phyloP scores from a whole-genome alignment of 2,888 invertebrate species.

The Yponomeuta plumbellus region DNA sequence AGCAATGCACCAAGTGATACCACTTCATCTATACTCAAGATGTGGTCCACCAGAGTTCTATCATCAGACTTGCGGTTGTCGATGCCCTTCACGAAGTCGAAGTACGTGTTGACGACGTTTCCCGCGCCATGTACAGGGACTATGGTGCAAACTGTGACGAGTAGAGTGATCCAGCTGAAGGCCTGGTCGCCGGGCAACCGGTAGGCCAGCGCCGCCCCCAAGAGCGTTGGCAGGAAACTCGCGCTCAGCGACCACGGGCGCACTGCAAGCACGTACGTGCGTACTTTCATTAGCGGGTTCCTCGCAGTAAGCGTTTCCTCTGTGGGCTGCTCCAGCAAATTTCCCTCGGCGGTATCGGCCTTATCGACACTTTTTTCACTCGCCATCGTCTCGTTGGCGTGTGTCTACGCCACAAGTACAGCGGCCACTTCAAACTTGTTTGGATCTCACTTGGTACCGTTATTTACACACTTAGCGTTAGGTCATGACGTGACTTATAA shows the following conservation, averaged over 20 bases:
- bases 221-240: conserved; percentile 91
- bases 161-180: conserved; percentile 86
- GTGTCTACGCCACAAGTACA: background rate
- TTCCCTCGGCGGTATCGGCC: conserved; percentile 53
- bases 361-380: conserved; percentile 39
- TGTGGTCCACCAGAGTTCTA: conserved; percentile 94
- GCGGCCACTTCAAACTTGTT: background rate
- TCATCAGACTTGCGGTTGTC: conserved; percentile 96
- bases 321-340: conserved; percentile 62
- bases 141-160: conserved; percentile 90
- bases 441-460: background rate
- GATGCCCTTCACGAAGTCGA: conserved; percentile 95
- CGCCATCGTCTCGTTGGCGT: background rate
- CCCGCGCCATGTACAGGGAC: conserved; percentile 96
- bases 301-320: conserved; percentile 47
- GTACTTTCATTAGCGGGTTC: conserved; percentile 87
- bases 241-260: conserved; percentile 96
- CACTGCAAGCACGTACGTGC: conserved; percentile 91
- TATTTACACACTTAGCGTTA: background rate
- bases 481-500: background rate
- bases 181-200: conserved; percentile 84
- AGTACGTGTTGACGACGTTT: conserved; percentile 97
- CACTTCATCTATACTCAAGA: conserved; percentile 83
- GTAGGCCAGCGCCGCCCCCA: conserved; percentile 93
- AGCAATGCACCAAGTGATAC: conserved; percentile 92